These are phyloP conservation scores for Corythaixoides concolor DNA, from an alignment of 2,113 vertebrate species.

Conservation along the genomic window DNA sequence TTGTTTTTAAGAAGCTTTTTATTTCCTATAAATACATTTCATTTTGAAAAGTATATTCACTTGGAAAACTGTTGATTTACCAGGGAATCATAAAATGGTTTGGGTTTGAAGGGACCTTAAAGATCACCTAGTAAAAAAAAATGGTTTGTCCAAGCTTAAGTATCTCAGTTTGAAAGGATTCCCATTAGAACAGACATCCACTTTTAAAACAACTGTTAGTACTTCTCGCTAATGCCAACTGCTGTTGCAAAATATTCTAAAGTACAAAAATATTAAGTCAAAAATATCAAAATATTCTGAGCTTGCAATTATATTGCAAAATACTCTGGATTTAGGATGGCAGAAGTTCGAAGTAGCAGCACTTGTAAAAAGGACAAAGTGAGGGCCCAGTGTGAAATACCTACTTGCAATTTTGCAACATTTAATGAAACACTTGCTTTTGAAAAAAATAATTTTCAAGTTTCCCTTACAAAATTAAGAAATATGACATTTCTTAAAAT, in stretches of 20 bases:
- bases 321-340: neutral
- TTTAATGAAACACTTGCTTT: neutral
- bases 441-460: neutral
- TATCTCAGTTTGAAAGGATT: too few species aligned
- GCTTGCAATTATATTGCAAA: too few species aligned
- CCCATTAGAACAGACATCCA: too few species aligned
- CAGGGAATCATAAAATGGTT: too few species aligned
- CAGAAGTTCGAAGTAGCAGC: neutral
- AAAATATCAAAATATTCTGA: too few species aligned
- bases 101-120: too few species aligned
- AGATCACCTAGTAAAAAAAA: too few species aligned
- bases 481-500: neutral
- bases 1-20: neutral
- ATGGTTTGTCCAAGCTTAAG: too few species aligned
- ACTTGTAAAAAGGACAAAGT: neutral
- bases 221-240: too few species aligned
- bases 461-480: neutral
- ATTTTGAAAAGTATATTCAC: neutral
- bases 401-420: neutral
- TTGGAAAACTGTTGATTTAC: neutral
- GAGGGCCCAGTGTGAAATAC: neutral
- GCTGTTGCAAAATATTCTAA: too few species aligned
- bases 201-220: too few species aligned
- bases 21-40: neutral
- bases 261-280: too few species aligned